These are phyloP conservation scores for Caenorhabditis auriculariae DNA, from an alignment of 2,888 invertebrate species.

Conservation along the genomic window DNA sequence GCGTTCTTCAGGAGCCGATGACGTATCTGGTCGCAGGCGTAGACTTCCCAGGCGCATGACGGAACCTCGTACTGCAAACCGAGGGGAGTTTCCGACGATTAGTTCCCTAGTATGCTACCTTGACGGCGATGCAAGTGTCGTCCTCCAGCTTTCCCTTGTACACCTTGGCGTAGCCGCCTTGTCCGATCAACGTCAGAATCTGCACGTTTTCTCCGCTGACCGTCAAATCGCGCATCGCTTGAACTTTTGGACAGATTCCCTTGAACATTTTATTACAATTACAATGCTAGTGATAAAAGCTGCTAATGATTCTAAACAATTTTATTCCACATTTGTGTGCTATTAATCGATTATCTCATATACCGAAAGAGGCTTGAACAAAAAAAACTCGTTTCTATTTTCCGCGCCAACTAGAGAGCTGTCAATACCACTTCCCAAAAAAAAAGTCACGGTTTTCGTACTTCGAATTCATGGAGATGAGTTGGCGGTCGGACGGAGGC, in stretches of 20 bases:
- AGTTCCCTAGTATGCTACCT: slow-evolving; percentile 37
- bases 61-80: slow-evolving; percentile 68
- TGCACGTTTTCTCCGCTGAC: slow-evolving; percentile 59
- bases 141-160: slow-evolving; percentile 50
- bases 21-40: slow-evolving; percentile 83
- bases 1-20: slow-evolving; percentile 70
- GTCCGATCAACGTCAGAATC: slow-evolving; percentile 62
- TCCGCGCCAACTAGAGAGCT: no score
- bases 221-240: slow-evolving; percentile 17
- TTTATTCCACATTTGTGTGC: no score
- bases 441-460: no score
- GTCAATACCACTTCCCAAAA: slow-evolving; percentile 5
- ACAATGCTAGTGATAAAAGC: no score
- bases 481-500: slow-evolving; percentile 60
- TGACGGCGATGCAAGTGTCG: slow-evolving; percentile 36
- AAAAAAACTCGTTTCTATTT: no score
- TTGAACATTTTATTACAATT: slow-evolving; percentile 7
- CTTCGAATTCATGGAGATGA: slow-evolving; percentile 41
- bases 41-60: slow-evolving; percentile 88
- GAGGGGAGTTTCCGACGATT: no score
- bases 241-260: slow-evolving; percentile 29
- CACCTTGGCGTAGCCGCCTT: slow-evolving; percentile 66
- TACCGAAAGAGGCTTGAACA: no score
- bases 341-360: no score
- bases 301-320: no score